Base-by-base conservation (phyloP, 1,140 invertebrate species). In the Drosophila elegans region DNA sequence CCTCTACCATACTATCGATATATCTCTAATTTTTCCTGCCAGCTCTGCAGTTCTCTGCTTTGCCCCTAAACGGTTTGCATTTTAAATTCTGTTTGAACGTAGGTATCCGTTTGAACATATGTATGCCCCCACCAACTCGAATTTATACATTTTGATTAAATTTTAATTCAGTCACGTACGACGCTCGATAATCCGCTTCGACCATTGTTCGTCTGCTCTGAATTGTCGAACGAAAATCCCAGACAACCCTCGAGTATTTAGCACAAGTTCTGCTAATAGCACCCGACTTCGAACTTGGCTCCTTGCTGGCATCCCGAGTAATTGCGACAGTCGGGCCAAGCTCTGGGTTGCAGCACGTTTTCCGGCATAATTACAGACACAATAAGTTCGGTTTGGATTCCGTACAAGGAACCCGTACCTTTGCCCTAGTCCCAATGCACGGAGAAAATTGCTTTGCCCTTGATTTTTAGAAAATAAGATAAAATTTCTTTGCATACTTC, bases 111-210 rank as follows among this genome's bases (percentile, higher is more conserved):
- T 3, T 16, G 16, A 9, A n/a, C n/a, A n/a, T n/a, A n/a, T 7
- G 29, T 29, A 10, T n/a, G 29, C 60, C 32, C 13, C 25, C 25
- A 25, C 13, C 39, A 36, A 51, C 59, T 59, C 52, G 78, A 69
- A 80, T 78, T 89, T 91, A 84, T 90, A 79, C 75, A 90, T 81
- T 80, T 78, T 88, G 89, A 91, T 91, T 91, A 91, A 91, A 91
- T 78, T 91, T 91, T 91, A 83, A 91, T 81, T 91, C 74, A 91
- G 88, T 91, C 88, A 91, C 88, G 88, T 91, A 88, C 88, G 51
- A 16, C 44, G 62, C 72, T 42, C 44, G 84, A 49, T 69, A n/a
- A n/a, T 66, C 49, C 45, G 42, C 16, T 53, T 61, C 57, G 66
- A 46, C 62, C 46, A 74, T 61, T 80, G 71, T 80, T 75, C 68